phyloP scores from a whole-genome alignment of 2,888 invertebrate genomes.

The Macaria notata region DNA sequence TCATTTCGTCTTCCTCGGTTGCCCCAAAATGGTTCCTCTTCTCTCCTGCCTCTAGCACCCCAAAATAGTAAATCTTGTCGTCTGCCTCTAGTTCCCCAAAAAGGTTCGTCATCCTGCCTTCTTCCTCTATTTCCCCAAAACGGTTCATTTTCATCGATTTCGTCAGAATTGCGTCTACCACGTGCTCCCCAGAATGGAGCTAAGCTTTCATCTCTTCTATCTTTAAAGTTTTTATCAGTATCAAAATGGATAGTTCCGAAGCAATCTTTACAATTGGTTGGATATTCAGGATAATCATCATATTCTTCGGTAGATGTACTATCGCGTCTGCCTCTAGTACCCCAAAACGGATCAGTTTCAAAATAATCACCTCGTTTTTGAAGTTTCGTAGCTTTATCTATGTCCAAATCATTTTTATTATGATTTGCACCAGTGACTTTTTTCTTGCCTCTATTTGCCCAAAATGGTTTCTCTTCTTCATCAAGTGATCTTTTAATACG shows the following conservation, averaged over 20 bases:
- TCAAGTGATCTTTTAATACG: constrained; percentile 58
- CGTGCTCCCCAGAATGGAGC: constrained; percentile 58
- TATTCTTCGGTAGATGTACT: constrained; percentile 48
- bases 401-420: constrained; percentile 31
- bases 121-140: constrained; percentile 63
- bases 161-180: constrained; percentile 46
- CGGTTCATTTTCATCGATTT: constrained; percentile 37
- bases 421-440: constrained; percentile 34
- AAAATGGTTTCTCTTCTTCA: constrained; percentile 51
- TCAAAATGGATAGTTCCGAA: constrained; percentile 31
- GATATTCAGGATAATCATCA: constrained; percentile 38
- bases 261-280: constrained; percentile 43
- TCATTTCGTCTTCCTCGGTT: constrained; percentile 60
- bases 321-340: constrained; percentile 61
- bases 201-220: constrained; percentile 44
- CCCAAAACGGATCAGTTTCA: constrained; percentile 68
- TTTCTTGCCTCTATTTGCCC: constrained; percentile 54
- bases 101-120: constrained; percentile 46
- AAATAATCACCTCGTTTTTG: constrained; percentile 39
- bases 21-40: constrained; percentile 56
- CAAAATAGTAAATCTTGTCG: constrained; percentile 43
- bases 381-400: constrained; percentile 35
- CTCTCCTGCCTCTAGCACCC: constrained; percentile 44
- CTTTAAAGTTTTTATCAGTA: constrained; percentile 22
- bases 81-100: constrained; percentile 52